Evolutionary conservation across 2,113 vertebrate genomes (phyloP).

Genomic region (Gorsachius goisagi): DNA sequence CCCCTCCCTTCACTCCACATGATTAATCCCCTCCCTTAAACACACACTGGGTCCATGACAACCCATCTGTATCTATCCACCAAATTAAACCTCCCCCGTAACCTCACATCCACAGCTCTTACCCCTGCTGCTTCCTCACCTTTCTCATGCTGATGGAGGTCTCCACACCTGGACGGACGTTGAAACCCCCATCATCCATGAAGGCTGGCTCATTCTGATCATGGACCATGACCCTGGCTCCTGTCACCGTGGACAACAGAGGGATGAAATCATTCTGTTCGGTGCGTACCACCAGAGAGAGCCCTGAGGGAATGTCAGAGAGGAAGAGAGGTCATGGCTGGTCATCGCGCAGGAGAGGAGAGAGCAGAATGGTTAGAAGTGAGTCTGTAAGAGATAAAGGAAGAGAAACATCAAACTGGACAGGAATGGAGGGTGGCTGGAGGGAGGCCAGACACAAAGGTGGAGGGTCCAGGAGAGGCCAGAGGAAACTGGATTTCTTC

Average conservation of each 20-base stretch:
- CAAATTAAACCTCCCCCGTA: neutral
- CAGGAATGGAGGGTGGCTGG: neutral
- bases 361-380: neutral
- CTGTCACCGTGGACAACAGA: slow-evolving; percentile 78
- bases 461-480: neutral
- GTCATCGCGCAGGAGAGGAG: accelerated
- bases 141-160: slow-evolving; percentile 82
- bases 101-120: neutral
- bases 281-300: slow-evolving; percentile 77
- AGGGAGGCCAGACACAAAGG: neutral
- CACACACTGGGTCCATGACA: neutral
- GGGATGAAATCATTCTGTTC: slow-evolving; percentile 82
- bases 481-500: neutral
- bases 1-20: neutral
- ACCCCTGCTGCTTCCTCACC: slow-evolving; percentile 48
- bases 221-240: slow-evolving; percentile 79
- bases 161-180: slow-evolving; percentile 76
- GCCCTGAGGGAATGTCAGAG: slow-evolving; percentile 58
- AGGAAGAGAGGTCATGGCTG: neutral
- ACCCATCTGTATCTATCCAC: neutral
- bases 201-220: slow-evolving; percentile 78
- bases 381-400: neutral
- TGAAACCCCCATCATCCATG: slow-evolving; percentile 84
- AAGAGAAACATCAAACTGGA: neutral
- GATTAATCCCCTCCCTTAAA: neutral